phyloP scores from a whole-genome alignment of 1,140 invertebrate species.

The Hylaeus volcanicus region DNA sequence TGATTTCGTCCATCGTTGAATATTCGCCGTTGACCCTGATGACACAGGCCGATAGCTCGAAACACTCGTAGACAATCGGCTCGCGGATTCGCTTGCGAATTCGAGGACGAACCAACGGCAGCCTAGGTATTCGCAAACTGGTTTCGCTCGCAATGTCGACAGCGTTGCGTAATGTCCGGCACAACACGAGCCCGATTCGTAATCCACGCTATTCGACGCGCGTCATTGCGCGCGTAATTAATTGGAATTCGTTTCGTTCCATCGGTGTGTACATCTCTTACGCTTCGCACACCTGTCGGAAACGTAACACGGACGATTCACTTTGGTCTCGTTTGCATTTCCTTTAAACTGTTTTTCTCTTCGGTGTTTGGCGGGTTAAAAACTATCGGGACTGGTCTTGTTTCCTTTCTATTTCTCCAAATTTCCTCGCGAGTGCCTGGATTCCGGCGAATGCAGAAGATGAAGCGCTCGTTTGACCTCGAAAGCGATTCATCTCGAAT shows the following conservation, averaged over 20 bases:
- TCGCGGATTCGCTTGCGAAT: conserved; percentile 6
- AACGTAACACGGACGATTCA: neutral
- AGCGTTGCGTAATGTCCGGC: conserved; percentile 48
- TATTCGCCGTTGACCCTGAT: conserved; percentile 8
- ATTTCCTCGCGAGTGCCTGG: no score
- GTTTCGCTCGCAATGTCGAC: conserved; percentile 55
- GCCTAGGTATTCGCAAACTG: conserved; percentile 46
- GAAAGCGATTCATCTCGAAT: neutral
- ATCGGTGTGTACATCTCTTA: conserved; percentile 9
- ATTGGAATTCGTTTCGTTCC: conserved; percentile 44
- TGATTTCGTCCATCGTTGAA: neutral
- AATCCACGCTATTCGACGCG: conserved; percentile 35
- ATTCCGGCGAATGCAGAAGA: no score
- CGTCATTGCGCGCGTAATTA: conserved; percentile 54
- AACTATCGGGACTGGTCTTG: no score
- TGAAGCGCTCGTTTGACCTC: no score
- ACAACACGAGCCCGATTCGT: conserved; percentile 12
- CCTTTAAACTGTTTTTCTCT: no score
- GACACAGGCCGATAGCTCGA: neutral
- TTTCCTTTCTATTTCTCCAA: no score
- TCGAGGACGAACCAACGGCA: neutral
- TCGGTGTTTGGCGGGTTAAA: no score
- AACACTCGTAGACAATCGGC: neutral
- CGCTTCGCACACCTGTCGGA: conserved; percentile 2
- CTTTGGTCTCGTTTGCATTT: neutral